Base-by-base conservation (phyloP, 2,113 vertebrate genomes). In the Amphiprion ocellaris region DNA sequence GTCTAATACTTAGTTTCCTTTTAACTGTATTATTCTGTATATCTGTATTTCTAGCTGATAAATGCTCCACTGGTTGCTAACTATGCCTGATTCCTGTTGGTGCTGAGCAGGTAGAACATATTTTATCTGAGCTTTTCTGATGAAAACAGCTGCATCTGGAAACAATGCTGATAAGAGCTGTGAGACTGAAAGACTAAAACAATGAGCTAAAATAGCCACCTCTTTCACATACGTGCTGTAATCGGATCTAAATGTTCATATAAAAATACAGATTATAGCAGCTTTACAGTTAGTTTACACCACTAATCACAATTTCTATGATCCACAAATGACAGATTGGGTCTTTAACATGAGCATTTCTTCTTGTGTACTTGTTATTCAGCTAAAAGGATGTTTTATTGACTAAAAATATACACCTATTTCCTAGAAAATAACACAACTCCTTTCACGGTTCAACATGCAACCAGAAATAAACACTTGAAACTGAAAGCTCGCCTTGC, bases 401-500 rank as follows among this genome's bases (percentile, higher is more conserved):
- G 21, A 24, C 12, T 68, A 21, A 78, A 79, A 79, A 64, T 44
- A 83, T 30, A 60, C 2, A 12, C 4, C 44, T 12, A 23, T 53
- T 72, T 63, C n/a, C 67, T 66, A 9, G 23, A 64, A 63, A 44
- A 52, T 54, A 60, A 77, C 11, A 68, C 7, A 68, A 63, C 52
- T 67, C 11, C 33, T 12, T 21, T 60, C 5, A 0, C 1, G 0
- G 24, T 69, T 67, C 55, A 55, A 69, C 19, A 30, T 9, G 30
- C 41, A 8, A 66, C 52, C 70, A 68, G 30, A 74, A 78, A 83
- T 72, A 59, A 61, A 61, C 37, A 6, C 14, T 5, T 67, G 30
- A 74, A 84, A 71, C 47, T 10, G 9, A 74, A 69, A 82, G 28
- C 15, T 28, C 14, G 9, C 54, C 23, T 70, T 8, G 64, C 44